A percentile compares a stretch with the other conserved stretches of the same genome.
Evolutionary conservation across 2,888 invertebrate genomes (phyloP).

Genomic region (Pseudeuparius sepicola): DNA sequence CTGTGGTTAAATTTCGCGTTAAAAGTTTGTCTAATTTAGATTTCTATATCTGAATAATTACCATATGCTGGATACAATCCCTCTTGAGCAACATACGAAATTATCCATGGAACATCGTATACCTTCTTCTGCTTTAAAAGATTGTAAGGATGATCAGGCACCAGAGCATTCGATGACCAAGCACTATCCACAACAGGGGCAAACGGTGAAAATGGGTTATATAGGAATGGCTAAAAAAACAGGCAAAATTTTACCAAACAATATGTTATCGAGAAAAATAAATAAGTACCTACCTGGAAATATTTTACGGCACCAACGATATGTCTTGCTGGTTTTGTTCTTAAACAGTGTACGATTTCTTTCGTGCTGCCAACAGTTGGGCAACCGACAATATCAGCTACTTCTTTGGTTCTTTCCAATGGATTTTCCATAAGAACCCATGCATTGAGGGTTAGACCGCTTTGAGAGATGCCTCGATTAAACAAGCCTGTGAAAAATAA

Average conservation of each 20-base stretch:
- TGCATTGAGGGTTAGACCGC: slow-evolving; percentile 56
- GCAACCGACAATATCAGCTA: slow-evolving; percentile 55
- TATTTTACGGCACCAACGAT: slow-evolving; percentile 49
- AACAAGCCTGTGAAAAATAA: slow-evolving; percentile 44
- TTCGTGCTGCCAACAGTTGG: slow-evolving; percentile 41
- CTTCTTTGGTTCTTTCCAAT: slow-evolving; percentile 48
- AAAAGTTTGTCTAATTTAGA: slow-evolving; percentile 4
- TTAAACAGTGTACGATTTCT: slow-evolving; percentile 49
- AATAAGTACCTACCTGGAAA: slow-evolving; percentile 38
- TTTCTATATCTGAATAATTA: slow-evolving; percentile 33
- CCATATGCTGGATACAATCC: slow-evolving; percentile 64
- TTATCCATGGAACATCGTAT: slow-evolving; percentile 58
- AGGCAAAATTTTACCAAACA: slow-evolving; percentile 1
- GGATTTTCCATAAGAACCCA: slow-evolving; percentile 48
- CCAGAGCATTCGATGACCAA: slow-evolving; percentile 48
- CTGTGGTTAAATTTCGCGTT: too few species aligned
- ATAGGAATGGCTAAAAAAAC: slow-evolving; percentile 44
- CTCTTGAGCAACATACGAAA: slow-evolving; percentile 58
- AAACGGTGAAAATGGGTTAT: slow-evolving; percentile 62
- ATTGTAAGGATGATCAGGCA: slow-evolving; percentile 54
- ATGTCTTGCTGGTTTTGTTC: slow-evolving; percentile 47
- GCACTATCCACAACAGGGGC: slow-evolving; percentile 57
- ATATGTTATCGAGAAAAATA: background rate
- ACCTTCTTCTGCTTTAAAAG: slow-evolving; percentile 49
- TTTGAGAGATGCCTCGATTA: slow-evolving; percentile 55